These are phyloP conservation scores for Phaedon cochleariae DNA, from an alignment of 2,888 invertebrate genomes.

Conservation along the genomic window DNA sequence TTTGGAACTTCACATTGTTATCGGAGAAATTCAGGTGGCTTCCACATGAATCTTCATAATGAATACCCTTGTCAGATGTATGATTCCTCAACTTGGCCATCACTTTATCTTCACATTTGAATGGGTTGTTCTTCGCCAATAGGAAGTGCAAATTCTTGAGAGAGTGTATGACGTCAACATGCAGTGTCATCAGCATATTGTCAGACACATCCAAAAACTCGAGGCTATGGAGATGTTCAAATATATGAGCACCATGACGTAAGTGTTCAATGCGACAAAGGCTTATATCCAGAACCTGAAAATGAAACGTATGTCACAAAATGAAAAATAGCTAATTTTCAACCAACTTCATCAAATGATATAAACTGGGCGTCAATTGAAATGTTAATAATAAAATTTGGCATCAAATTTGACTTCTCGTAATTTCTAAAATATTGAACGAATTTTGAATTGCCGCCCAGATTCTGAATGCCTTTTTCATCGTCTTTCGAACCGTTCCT, in stretches of 20 bases:
- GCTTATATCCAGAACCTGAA: conserved; percentile 68
- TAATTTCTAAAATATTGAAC: no score
- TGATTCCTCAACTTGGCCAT: conserved; percentile 58
- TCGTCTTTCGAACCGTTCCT: no score
- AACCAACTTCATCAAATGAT: no score
- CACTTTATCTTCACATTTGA: conserved; percentile 66
- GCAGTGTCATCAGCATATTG: conserved; percentile 68
- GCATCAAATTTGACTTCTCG: no score
- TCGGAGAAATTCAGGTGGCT: background rate
- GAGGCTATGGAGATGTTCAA: conserved; percentile 66
- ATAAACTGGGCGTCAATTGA: no score
- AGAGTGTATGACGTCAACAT: conserved; percentile 62
- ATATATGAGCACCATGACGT: conserved; percentile 60
- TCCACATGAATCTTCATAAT: conserved; percentile 52
- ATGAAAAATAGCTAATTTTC: no score
- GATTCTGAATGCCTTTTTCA: no score
- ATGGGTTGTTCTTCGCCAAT: conserved; percentile 67
- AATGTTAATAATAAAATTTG: no score
- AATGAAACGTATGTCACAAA: no score
- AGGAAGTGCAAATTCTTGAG: conserved; percentile 64
- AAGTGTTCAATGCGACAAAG: conserved; percentile 68
- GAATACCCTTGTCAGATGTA: conserved; percentile 60
- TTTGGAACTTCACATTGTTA: conserved; percentile 55
- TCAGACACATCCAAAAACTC: conserved; percentile 68
- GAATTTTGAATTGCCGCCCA: no score